Conservation (phyloP, 2,113 vertebrate species). For the Stercorarius parasiticus region DNA sequence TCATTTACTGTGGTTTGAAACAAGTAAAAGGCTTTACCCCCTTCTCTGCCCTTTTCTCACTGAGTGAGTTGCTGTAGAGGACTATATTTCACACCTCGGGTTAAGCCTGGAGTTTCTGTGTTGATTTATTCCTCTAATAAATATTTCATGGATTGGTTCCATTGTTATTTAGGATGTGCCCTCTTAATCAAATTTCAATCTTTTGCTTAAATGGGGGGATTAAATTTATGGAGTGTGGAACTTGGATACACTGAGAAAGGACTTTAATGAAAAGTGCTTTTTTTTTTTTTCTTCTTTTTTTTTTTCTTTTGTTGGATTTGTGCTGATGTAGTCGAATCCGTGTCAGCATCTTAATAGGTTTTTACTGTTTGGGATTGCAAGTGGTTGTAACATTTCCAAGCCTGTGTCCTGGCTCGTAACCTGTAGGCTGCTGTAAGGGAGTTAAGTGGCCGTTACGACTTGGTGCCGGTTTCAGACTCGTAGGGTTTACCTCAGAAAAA, state of each 20-base stretch:
- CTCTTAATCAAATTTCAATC: constrained; percentile 17
- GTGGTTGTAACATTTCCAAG: not conserved
- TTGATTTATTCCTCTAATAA: constrained; percentile 32
- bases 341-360: not conserved
- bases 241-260: not conserved
- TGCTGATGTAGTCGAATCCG: not conserved
- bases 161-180: not conserved
- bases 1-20: not conserved
- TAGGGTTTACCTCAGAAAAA: not conserved
- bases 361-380: not conserved
- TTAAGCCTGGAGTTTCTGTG: not conserved
- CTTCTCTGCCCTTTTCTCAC: not conserved
- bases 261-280: not conserved
- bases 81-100: not conserved
- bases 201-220: not conserved
- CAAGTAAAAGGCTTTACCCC: not conserved
- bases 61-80: not conserved
- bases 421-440: not conserved
- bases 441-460: not conserved
- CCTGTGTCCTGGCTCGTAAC: not conserved
- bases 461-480: not conserved
- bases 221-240: not conserved
- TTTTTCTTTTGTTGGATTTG: not conserved
- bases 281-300: not conserved
- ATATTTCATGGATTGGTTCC: not conserved